Evolutionary conservation across 2,888 invertebrate genomes (phyloP).

Genomic region (Carpatolechia fugitivella): DNA sequence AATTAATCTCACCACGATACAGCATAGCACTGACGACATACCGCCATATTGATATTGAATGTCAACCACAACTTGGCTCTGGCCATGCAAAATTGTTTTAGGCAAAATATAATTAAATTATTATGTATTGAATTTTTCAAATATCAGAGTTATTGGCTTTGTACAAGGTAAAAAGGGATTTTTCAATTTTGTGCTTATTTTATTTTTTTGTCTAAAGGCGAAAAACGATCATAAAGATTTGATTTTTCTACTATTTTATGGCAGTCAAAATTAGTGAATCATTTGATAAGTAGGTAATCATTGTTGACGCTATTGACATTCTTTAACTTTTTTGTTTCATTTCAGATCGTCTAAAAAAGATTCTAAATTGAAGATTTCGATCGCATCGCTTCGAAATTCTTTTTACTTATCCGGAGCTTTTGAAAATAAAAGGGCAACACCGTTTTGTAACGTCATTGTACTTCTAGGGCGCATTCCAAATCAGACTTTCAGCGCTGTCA

Average conservation of each 20-base stretch:
- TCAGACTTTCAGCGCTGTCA: too few relatives aligned
- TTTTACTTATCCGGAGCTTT: too few relatives aligned
- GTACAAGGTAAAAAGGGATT: constrained; percentile 40
- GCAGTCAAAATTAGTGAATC: constrained; percentile 26
- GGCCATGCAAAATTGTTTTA: constrained; percentile 43
- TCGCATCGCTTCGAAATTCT: too few relatives aligned
- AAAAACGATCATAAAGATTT: constrained; percentile 54
- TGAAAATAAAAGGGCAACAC: too few relatives aligned
- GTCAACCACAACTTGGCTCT: constrained; percentile 81
- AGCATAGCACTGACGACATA: constrained; percentile 97
- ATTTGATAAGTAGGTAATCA: too few relatives aligned
- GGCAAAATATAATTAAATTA: constrained; percentile 25
- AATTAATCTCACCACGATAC: constrained; percentile 93
- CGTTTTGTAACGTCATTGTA: too few relatives aligned
- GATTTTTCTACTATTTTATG: constrained; percentile 54
- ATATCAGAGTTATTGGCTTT: constrained; percentile 21
- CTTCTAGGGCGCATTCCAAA: too few relatives aligned
- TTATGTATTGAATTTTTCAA: constrained; percentile 32
- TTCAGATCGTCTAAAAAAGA: too few relatives aligned
- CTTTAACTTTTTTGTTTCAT: too few relatives aligned
- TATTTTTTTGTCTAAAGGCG: constrained; percentile 68
- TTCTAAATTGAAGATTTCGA: too few relatives aligned
- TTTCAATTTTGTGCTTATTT: constrained; percentile 70
- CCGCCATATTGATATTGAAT: constrained; percentile 93
- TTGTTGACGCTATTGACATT: too few relatives aligned